These are phyloP conservation scores for Pristionchus maxplancki DNA, from an alignment of 2,888 invertebrate species.

Conservation along the genomic window DNA sequence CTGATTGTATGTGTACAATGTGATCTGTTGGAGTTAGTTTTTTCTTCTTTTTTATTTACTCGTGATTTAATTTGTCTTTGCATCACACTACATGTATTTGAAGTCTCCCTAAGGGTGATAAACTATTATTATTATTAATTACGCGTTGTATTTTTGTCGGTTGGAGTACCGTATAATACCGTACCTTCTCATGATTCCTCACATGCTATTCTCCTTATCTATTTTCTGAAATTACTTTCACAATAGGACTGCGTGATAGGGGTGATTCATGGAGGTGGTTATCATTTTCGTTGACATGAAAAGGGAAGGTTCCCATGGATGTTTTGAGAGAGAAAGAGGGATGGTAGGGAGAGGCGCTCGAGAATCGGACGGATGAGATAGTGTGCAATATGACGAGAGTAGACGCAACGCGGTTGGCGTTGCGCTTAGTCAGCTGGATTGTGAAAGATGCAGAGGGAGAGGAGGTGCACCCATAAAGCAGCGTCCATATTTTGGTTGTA, in stretches of 20 bases:
- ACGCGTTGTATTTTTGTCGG: not conserved
- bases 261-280: not conserved
- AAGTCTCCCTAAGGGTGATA: not conserved
- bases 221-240: not conserved
- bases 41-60: not conserved
- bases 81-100: not conserved
- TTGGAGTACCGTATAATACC: not conserved
- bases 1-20: not conserved
- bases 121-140: not conserved
- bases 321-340: not conserved
- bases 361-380: not conserved
- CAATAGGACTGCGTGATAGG: not conserved
- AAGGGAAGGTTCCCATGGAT: not conserved
- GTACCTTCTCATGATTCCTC: not conserved
- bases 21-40: not conserved
- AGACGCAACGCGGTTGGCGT: not conserved
- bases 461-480: not conserved
- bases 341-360: not conserved
- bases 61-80: not conserved
- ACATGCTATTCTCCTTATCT: not conserved
- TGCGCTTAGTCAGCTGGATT: constrained; percentile 23
- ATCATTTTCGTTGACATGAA: constrained; percentile 39
- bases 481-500: constrained; percentile 9
- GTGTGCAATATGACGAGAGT: not conserved
- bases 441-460: not conserved